These are phyloP conservation scores for Laspeyria flexula DNA, from an alignment of 2,888 invertebrate species.

Conservation along the genomic window DNA sequence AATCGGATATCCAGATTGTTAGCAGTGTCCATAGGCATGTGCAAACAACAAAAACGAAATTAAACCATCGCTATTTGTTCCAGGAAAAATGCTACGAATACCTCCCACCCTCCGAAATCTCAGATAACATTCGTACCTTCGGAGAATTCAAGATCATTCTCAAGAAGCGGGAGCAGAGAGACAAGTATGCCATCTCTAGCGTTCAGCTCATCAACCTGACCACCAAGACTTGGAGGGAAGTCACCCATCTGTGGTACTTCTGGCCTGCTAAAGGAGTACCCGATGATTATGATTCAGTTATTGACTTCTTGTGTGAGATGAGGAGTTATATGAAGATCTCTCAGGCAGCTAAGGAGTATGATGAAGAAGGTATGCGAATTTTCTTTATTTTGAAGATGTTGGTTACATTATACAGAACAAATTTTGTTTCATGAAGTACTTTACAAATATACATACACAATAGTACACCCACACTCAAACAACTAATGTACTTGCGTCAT, in stretches of 20 bases:
- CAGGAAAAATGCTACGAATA: slow-evolving; percentile 96
- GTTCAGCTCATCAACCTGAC: slow-evolving; percentile 93
- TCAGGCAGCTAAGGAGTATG: slow-evolving; percentile 82
- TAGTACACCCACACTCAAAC: too few relatives aligned
- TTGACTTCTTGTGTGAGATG: slow-evolving; percentile 95
- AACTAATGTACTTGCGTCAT: too few relatives aligned
- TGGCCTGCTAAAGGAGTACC: slow-evolving; percentile 97
- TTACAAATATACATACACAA: too few relatives aligned
- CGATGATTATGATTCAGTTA: slow-evolving; percentile 92
- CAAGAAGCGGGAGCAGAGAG: slow-evolving; percentile 95
- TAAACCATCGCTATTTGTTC: too few relatives aligned
- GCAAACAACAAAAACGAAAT: too few relatives aligned
- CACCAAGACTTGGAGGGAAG: slow-evolving; percentile 93
- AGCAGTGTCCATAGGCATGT: too few relatives aligned
- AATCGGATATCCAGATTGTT: too few relatives aligned
- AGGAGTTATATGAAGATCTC: slow-evolving; percentile 85
- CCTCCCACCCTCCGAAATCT: slow-evolving; percentile 95
- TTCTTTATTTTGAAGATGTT: too few relatives aligned
- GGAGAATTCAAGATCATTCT: slow-evolving; percentile 95
- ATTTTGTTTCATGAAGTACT: too few relatives aligned
- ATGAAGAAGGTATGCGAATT: slow-evolving; percentile 72
- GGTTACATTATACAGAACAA: too few relatives aligned
- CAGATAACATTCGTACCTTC: slow-evolving; percentile 94
- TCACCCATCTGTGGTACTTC: slow-evolving; percentile 97
- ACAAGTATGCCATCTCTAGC: slow-evolving; percentile 95